Percentiles rank a stretch among this genome's conserved stretches.
These are phyloP conservation scores for Brachystomella parvula DNA, from an alignment of 1,140 invertebrate species.

Conservation along the genomic window DNA sequence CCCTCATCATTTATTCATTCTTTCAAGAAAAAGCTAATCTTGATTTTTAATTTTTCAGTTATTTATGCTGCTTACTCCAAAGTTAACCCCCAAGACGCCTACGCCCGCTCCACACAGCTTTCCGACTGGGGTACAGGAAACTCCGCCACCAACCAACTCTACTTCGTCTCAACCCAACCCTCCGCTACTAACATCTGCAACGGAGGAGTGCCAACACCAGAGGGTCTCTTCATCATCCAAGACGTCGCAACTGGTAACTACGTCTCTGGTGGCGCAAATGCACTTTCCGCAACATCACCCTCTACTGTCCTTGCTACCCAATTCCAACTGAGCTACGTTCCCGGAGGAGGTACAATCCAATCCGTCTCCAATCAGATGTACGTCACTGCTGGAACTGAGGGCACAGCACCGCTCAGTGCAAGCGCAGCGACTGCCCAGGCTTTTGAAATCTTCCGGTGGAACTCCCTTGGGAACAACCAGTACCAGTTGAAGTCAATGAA, in stretches of 20 bases:
- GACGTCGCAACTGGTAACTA: slow-evolving; percentile 12
- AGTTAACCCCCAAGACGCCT: slow-evolving; percentile 14
- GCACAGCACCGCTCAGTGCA: background rate
- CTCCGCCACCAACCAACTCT: slow-evolving; percentile 8
- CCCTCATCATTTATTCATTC: background rate
- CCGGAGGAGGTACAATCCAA: slow-evolving; percentile 15
- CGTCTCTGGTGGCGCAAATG: background rate
- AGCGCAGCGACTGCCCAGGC: background rate
- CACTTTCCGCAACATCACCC: background rate
- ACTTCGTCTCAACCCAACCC: slow-evolving; percentile 15
- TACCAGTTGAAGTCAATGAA: slow-evolving; percentile 7
- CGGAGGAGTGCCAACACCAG: background rate
- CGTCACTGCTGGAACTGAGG: slow-evolving; percentile 3
- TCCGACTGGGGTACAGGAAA: slow-evolving; percentile 14
- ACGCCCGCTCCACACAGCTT: background rate
- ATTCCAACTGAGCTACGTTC: slow-evolving; percentile 7
- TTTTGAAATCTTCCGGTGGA: slow-evolving; percentile 18
- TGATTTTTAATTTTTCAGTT: slow-evolving; percentile 10
- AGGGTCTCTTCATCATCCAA: slow-evolving; percentile 13
- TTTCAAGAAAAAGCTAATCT: background rate
- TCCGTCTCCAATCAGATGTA: background rate
- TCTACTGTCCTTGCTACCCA: slow-evolving; percentile 1
- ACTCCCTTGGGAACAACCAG: background rate
- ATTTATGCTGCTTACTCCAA: slow-evolving; percentile 20
- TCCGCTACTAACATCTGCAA: slow-evolving; percentile 3